Base-by-base conservation (phyloP, 2,797 vertebrate genomes). In the Eupleurogrammus muticus region DNA sequence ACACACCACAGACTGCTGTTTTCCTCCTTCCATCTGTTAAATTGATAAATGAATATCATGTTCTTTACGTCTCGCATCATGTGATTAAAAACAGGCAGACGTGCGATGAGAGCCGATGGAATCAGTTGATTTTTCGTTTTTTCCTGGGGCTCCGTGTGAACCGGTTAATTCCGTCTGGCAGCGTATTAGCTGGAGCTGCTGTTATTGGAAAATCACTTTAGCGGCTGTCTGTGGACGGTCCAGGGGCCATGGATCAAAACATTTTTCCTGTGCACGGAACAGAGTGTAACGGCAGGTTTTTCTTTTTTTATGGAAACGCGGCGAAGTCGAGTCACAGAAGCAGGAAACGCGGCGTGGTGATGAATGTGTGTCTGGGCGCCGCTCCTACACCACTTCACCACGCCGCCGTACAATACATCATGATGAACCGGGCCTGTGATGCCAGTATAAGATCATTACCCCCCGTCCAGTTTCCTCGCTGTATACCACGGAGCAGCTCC, bases 291-390 rank as follows among this genome's bases (percentile, higher is more conserved):
- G 82, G 80, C 49, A n/a, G n/a, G n/a, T n/a, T n/a, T n/a, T n/a
- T n/a, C 74, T 75, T 82, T 89, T 86, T 84, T 76, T 86, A 83
- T 76, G 81, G 80, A 79, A 89, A 87, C 57, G n/a, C n/a, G n/a
- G n/a, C n/a, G n/a, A n/a, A n/a, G n/a, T n/a, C n/a, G n/a, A n/a
- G n/a, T n/a, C n/a, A n/a, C n/a, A n/a, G n/a, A n/a, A n/a, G n/a
- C n/a, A n/a, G n/a, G n/a, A n/a, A n/a, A n/a, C n/a, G n/a, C n/a
- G n/a, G n/a, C n/a, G n/a, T n/a, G n/a, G n/a, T n/a, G 91, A 92
- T 93, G 86, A 93, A 93, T 92, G 86, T 76, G 70, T 89, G 90
- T 90, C 85, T 92, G 90, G 87, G 66, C 85, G 66, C 70, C 32
- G 42, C 59, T 75, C 82, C 68, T 16, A 66, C 79, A 77, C 67